phyloP scores from a whole-genome alignment of 2,113 vertebrate genomes.

The Syrrhaptes paradoxus region DNA sequence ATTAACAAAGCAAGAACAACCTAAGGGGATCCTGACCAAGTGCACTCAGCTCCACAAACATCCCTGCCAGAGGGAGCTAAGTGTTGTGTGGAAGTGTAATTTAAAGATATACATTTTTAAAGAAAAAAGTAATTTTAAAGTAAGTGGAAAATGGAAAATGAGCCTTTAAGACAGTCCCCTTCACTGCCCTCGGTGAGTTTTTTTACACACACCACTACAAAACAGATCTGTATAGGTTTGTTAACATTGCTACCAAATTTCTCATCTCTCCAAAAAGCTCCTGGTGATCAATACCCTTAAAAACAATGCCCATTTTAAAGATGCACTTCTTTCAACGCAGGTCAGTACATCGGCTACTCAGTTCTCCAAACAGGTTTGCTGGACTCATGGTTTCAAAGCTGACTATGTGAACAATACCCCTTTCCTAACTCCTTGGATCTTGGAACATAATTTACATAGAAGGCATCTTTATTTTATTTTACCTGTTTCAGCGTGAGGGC shows the following conservation, averaged over 20 bases:
- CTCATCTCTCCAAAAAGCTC: neutral
- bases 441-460: neutral
- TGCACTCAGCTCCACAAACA: neutral
- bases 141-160: neutral
- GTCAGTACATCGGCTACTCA: neutral
- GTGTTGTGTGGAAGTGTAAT: neutral
- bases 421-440: neutral
- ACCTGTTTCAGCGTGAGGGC: constrained; percentile 94
- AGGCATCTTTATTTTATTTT: neutral
- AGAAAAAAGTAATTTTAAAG: neutral
- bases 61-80: neutral
- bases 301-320: neutral
- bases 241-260: neutral
- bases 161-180: neutral
- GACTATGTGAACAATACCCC: neutral
- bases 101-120: neutral
- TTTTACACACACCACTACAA: neutral
- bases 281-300: neutral
- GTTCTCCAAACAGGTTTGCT: neutral
- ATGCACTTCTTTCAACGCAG: neutral
- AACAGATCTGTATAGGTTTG: neutral
- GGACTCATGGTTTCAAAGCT: neutral
- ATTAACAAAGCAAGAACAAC: neutral
- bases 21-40: neutral
- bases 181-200: neutral